Evolutionary conservation across 2,888 invertebrate species (phyloP).

Genomic region (Hyposoter dolosus): DNA sequence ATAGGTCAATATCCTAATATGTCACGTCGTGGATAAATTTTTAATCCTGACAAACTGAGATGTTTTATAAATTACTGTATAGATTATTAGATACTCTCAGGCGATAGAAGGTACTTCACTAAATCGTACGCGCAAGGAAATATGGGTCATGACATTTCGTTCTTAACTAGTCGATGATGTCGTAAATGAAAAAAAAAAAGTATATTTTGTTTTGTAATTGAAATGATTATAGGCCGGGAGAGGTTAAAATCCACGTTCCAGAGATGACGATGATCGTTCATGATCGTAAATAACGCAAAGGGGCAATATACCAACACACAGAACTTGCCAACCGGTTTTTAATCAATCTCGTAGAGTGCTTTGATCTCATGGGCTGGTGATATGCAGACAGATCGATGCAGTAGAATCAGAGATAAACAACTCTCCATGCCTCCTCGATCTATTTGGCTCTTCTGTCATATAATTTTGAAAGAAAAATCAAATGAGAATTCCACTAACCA

Average conservation of each 20-base stretch:
- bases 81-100: background rate
- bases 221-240: conserved; percentile 16
- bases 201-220: conserved; percentile 7
- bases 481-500: conserved; percentile 23
- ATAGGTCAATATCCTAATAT: conserved; percentile 6
- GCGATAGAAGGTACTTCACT: background rate
- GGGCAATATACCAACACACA: background rate
- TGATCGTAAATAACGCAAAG: conserved; percentile 28
- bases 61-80: conserved; percentile 2
- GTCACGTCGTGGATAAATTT: background rate
- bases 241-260: conserved; percentile 33
- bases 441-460: background rate
- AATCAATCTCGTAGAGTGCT: conserved; percentile 26
- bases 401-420: conserved; percentile 6
- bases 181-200: conserved; percentile 8
- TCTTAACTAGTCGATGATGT: background rate
- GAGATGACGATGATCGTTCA: conserved; percentile 39
- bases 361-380: conserved; percentile 47
- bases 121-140: background rate
- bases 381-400: conserved; percentile 16
- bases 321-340: conserved; percentile 42
- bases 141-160: conserved; percentile 21
- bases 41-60: background rate
- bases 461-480: background rate
- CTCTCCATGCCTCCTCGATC: conserved; percentile 1